Conservation (phyloP, 1,140 invertebrate genomes). For the Pomacea maculata region DNA sequence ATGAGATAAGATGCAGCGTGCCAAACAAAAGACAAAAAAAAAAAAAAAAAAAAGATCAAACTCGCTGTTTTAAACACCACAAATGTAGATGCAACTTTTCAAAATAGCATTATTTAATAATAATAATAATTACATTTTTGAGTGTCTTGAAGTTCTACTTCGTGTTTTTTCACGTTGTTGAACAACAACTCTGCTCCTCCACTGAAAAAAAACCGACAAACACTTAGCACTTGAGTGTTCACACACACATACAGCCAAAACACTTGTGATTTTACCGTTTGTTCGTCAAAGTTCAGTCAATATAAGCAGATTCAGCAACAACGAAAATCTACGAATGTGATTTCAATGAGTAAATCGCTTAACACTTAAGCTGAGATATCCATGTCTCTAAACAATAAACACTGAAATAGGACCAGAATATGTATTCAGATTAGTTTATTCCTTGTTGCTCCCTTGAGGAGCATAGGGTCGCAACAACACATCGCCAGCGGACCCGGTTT, state of each 20-base stretch:
- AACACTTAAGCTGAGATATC: too few species aligned
- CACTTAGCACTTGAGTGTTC: not conserved
- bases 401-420: too few species aligned
- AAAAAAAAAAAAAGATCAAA: too few species aligned
- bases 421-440: too few species aligned
- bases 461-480: too few species aligned
- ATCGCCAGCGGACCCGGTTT: too few species aligned
- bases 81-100: not conserved
- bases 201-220: slow-evolving; percentile 63
- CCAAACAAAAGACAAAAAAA: too few species aligned
- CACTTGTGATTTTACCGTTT: not conserved
- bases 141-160: slow-evolving; percentile 72
- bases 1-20: too few species aligned
- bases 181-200: slow-evolving; percentile 90
- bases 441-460: too few species aligned
- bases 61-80: too few species aligned
- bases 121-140: slow-evolving; percentile 53
- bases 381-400: too few species aligned
- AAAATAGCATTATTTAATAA: slow-evolving; percentile 6
- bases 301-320: too few species aligned
- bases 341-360: not conserved
- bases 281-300: not conserved
- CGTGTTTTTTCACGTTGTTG: slow-evolving; percentile 80
- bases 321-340: not conserved
- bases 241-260: not conserved